Evolutionary conservation across 2,888 invertebrate species (phyloP).

Genomic region (Dolichopus griseipennis): DNA sequence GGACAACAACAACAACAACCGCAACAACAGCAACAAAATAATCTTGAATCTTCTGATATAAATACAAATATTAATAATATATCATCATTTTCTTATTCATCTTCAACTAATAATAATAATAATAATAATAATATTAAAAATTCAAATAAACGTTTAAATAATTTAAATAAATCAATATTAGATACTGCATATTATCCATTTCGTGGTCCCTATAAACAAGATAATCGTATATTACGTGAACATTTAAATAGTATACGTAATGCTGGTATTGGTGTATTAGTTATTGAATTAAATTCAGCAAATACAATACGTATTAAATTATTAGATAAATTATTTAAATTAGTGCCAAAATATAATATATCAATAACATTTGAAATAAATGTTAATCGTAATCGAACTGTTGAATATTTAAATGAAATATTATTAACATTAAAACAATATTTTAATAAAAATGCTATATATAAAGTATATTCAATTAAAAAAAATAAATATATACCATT

Average conservation of each 20-base stretch:
- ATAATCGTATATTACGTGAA: constrained; percentile 42
- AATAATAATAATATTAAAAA: constrained; percentile 27
- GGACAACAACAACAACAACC: not conserved
- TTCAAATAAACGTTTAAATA: not conserved
- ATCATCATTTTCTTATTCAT: constrained; percentile 16
- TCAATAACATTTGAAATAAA: constrained; percentile 54
- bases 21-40: too few relatives aligned
- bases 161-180: constrained; percentile 25
- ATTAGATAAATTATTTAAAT: constrained; percentile 42
- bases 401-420: constrained; percentile 44
- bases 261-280: constrained; percentile 53
- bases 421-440: constrained; percentile 32
- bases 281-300: constrained; percentile 46
- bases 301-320: constrained; percentile 29
- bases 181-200: constrained; percentile 41
- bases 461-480: constrained; percentile 36
- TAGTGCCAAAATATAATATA: constrained; percentile 45
- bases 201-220: constrained; percentile 36
- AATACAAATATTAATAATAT: constrained; percentile 15
- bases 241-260: constrained; percentile 54
- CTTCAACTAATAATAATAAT: constrained; percentile 21
- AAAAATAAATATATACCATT: constrained; percentile 45
- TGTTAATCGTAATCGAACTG: constrained; percentile 48
- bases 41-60: not conserved
- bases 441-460: constrained; percentile 32